These are phyloP conservation scores for Macrocentrus cingulum DNA, from an alignment of 1,140 invertebrate species.

Conservation along the genomic window DNA sequence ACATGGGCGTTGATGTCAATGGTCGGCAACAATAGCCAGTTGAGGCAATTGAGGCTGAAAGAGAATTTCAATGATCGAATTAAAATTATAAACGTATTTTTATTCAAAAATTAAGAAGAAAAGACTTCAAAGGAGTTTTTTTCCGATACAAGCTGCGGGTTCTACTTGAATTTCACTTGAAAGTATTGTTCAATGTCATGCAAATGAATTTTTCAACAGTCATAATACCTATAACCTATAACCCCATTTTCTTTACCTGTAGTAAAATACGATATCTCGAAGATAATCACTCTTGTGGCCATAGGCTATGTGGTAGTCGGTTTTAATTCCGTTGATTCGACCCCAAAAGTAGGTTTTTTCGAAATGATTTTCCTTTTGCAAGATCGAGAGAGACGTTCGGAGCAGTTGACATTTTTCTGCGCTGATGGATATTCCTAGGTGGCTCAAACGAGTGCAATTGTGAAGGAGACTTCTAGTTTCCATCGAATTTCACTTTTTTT, in stretches of 20 bases:
- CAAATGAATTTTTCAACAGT: background rate
- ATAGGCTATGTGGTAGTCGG: slow-evolving; percentile 75
- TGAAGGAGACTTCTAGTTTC: slow-evolving; percentile 23
- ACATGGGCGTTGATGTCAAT: slow-evolving; percentile 62
- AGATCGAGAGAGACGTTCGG: slow-evolving; percentile 68
- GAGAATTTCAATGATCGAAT: slow-evolving; percentile 14
- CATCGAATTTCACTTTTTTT: background rate
- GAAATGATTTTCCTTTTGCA: slow-evolving; percentile 78
- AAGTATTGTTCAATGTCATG: too few species aligned
- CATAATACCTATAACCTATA: background rate
- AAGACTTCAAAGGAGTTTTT: background rate
- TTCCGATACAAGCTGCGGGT: too few species aligned
- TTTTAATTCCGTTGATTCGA: slow-evolving; percentile 66
- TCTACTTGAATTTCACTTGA: too few species aligned
- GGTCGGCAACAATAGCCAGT: slow-evolving; percentile 70
- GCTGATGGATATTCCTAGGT: slow-evolving; percentile 65
- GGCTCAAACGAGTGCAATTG: slow-evolving; percentile 52
- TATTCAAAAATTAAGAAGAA: background rate
- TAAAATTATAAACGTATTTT: slow-evolving; percentile 12
- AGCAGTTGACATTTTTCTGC: slow-evolving; percentile 68
- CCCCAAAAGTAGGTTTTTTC: slow-evolving; percentile 74
- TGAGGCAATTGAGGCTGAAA: slow-evolving; percentile 64
- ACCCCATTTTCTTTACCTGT: slow-evolving; percentile 54
- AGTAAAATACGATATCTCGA: slow-evolving; percentile 68
- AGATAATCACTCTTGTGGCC: slow-evolving; percentile 71